Evolutionary conservation across 2,797 vertebrate species (phyloP).

Genomic region (Cuniculus paca): DNA sequence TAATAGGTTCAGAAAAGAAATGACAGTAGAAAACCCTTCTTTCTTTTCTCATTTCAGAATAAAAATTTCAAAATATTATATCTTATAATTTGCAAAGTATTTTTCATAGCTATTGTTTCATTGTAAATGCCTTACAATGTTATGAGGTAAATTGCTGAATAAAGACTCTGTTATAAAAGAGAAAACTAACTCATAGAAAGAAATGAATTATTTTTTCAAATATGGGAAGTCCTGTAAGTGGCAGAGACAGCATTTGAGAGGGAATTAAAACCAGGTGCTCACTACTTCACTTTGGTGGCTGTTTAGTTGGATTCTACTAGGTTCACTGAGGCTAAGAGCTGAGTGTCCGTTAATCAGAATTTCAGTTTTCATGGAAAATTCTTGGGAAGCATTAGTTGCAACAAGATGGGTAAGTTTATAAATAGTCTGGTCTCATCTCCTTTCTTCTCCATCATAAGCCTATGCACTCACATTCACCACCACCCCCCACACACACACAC

Average conservation of each 20-base stretch:
- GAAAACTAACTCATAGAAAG: not conserved
- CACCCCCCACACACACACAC: no score
- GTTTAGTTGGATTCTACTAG: not conserved
- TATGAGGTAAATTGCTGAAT: not conserved
- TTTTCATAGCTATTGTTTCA: not conserved
- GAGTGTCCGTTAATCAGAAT: not conserved
- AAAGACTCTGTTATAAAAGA: not conserved
- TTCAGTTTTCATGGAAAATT: not conserved
- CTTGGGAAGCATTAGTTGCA: not conserved
- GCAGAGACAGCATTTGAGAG: not conserved
- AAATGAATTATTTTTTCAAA: not conserved
- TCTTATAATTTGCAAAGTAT: not conserved
- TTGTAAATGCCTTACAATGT: not conserved
- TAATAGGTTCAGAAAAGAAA: not conserved
- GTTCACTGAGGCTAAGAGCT: not conserved
- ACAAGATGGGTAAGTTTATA: not conserved
- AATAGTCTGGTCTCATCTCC: not conserved
- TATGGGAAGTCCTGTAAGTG: not conserved
- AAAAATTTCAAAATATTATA: not conserved
- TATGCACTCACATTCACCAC: fast-evolving
- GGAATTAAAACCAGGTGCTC: not conserved
- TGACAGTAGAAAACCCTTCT: not conserved
- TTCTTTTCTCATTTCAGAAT: not conserved
- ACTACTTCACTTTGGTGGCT: not conserved
- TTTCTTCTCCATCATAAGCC: not conserved